Conservation (phyloP, 2,888 invertebrate genomes). For the Leptarthrus brevirostris region DNA sequence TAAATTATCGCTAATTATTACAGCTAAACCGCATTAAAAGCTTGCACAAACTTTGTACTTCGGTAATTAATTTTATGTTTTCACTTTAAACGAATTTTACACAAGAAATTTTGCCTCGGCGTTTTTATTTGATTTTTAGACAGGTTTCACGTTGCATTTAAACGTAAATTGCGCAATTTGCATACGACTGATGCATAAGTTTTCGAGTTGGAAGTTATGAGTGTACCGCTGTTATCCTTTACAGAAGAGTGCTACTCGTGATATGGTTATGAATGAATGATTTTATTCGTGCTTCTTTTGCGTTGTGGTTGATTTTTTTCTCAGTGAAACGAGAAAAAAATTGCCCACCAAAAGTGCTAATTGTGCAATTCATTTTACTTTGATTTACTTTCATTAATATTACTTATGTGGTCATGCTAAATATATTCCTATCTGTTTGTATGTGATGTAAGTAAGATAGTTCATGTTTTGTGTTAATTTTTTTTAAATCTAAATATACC, state of each 20-base stretch:
- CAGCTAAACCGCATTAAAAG: neutral
- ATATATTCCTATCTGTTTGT: no score
- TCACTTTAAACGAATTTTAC: neutral
- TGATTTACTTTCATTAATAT: no score
- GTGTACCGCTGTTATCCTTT: neutral
- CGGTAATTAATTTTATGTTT: neutral
- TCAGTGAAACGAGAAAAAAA: no score
- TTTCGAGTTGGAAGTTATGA: no score
- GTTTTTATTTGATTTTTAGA: neutral
- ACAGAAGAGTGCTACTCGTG: neutral
- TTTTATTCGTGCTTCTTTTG: neutral
- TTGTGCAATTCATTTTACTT: no score
- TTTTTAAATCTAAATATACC: no score
- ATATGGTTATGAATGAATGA: neutral
- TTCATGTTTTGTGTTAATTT: no score
- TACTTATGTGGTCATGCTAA: no score
- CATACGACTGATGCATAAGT: neutral
- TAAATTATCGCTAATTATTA: neutral
- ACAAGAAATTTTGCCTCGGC: neutral
- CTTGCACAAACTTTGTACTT: constrained; percentile 25
- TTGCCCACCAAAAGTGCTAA: no score
- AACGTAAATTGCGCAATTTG: neutral
- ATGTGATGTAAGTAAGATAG: no score
- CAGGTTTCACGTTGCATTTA: no score
- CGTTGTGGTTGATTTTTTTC: no score